These are phyloP conservation scores for Glossophaga mutica DNA, from an alignment of 2,797 vertebrate species.

Conservation along the genomic window DNA sequence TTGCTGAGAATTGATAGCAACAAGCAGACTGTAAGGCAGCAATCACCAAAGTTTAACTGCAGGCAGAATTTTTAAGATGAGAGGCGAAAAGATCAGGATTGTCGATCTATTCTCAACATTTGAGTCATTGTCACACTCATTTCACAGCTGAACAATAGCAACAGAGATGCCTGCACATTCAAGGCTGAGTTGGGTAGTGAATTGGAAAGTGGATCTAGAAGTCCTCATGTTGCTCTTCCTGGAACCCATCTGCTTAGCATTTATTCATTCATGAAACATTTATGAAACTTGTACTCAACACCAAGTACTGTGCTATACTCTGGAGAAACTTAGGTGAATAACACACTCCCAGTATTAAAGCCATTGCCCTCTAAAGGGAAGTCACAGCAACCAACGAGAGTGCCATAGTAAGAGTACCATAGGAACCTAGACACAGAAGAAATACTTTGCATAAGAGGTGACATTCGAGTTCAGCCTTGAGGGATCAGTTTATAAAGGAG, in stretches of 20 bases:
- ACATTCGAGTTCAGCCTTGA: neutral
- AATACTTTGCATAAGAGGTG: neutral
- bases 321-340: neutral
- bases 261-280: constrained; percentile 4
- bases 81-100: neutral
- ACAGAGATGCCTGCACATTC: constrained; percentile 5
- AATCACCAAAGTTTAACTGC: neutral
- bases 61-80: constrained; percentile 23
- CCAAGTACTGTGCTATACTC: neutral
- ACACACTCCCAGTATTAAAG: neutral
- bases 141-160: neutral
- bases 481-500: neutral
- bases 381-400: neutral
- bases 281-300: neutral
- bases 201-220: constrained; percentile 10
- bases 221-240: constrained; percentile 4
- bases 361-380: neutral
- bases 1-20: constrained; percentile 28
- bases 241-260: neutral
- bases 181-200: neutral
- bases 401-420: neutral
- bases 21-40: neutral
- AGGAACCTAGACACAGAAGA: neutral
- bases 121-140: neutral
- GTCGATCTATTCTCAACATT: neutral